Percentiles rank a stretch among this genome's conserved stretches.
Conservation (phyloP, 2,113 vertebrate genomes). For the Amblyornis subalaris region DNA sequence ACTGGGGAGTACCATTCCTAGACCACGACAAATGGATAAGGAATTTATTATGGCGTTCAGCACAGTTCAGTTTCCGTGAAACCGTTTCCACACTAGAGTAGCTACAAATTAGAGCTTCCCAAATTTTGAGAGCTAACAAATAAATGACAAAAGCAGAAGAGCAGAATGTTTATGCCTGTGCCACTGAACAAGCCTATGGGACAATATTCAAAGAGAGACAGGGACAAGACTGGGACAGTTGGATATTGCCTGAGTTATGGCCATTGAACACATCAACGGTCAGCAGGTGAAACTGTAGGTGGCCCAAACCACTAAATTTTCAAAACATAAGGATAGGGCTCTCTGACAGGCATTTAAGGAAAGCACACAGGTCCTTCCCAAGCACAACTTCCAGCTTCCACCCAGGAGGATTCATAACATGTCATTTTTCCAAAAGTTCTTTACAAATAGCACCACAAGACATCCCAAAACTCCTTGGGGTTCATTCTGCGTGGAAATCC, state of each 20-base stretch:
- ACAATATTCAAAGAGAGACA: not conserved
- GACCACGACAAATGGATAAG: not conserved
- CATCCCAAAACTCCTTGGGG: not conserved
- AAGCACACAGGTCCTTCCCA: not conserved
- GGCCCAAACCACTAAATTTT: not conserved
- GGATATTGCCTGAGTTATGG: not conserved
- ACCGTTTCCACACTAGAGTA: not conserved
- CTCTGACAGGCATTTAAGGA: not conserved
- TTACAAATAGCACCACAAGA: not conserved
- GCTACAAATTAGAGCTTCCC: not conserved
- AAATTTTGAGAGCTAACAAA: not conserved
- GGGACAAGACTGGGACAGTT: not conserved
- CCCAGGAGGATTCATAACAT: not conserved
- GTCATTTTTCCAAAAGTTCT: not conserved
- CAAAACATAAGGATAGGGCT: not conserved
- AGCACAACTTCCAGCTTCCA: not conserved
- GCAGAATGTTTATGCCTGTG: not conserved
- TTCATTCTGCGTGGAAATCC: not conserved
- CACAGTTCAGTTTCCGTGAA: rapidly evolving
- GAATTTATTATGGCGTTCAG: not conserved
- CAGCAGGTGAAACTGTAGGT: not conserved
- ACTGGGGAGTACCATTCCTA: not conserved
- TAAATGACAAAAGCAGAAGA: not conserved
- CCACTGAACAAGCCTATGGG: not conserved
- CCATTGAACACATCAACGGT: rapidly evolving